phyloP scores from a whole-genome alignment of 2,797 vertebrate species.

The Artibeus jamaicensis region DNA sequence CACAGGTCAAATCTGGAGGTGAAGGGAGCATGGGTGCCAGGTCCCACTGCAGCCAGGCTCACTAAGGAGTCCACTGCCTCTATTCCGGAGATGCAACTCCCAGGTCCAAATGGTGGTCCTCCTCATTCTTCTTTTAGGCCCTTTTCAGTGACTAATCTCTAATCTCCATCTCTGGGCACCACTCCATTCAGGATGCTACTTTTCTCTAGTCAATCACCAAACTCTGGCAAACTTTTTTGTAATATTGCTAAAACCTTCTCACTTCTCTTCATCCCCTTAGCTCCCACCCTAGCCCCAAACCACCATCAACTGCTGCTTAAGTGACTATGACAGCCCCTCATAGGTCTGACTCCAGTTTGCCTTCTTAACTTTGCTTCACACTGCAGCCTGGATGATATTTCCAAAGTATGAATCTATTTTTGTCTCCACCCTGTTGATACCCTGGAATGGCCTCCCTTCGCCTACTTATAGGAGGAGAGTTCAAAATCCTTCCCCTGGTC shows the following conservation, averaged over 20 bases:
- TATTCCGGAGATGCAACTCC: neutral
- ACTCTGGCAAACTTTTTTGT: neutral
- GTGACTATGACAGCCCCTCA: neutral
- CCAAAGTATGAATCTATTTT: neutral
- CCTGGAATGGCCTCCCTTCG: neutral
- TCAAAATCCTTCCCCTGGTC: neutral
- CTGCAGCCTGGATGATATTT: neutral
- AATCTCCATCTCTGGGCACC: neutral
- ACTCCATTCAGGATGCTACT: neutral
- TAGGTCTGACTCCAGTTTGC: neutral
- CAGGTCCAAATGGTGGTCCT: neutral
- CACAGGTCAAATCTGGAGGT: neutral
- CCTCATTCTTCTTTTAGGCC: neutral
- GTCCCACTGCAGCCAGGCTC: neutral
- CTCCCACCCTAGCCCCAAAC: neutral
- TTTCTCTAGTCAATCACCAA: neutral
- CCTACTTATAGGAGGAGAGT: neutral
- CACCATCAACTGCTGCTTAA: neutral
- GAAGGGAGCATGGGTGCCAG: rapidly evolving
- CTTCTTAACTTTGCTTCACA: neutral
- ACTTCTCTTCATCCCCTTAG: neutral
- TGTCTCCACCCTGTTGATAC: neutral
- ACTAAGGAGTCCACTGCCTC: neutral
- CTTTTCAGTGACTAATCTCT: neutral
- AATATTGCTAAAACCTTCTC: neutral